Conservation (phyloP, 2,113 vertebrate genomes). For the Micronisus gabar region DNA sequence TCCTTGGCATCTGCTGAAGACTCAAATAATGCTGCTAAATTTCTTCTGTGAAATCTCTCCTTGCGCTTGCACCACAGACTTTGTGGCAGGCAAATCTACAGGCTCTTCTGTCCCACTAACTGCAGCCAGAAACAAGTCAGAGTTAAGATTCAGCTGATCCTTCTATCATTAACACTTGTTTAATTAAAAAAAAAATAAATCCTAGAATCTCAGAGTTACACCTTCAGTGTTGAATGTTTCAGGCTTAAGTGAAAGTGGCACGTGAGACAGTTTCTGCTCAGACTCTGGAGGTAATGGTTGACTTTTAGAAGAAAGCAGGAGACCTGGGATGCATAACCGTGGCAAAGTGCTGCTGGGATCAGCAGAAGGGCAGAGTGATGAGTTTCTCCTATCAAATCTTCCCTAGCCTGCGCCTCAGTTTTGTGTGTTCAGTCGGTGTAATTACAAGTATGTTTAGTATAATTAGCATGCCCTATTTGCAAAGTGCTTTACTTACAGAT, state of each 20-base stretch:
- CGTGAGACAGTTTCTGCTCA: neutral
- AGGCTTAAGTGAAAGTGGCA: neutral
- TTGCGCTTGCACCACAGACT: neutral
- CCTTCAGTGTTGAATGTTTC: neutral
- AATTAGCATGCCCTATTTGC: neutral
- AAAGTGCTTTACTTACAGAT: neutral
- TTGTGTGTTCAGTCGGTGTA: fast-evolving
- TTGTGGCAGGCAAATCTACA: neutral
- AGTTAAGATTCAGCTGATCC: neutral
- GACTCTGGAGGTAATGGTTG: neutral
- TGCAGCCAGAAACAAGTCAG: no score
- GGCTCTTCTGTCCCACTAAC: neutral
- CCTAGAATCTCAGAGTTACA: neutral
- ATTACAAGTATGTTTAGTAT: neutral
- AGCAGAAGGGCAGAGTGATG: neutral
- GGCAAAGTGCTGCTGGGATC: neutral
- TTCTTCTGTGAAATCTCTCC: neutral
- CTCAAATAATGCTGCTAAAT: neutral
- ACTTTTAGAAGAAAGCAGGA: neutral
- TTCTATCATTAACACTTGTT: neutral
- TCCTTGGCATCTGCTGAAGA: neutral
- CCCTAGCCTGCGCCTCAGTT: neutral
- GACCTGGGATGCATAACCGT: fast-evolving
- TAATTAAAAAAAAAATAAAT: neutral
- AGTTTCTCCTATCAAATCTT: neutral